Conservation (phyloP, 1,140 invertebrate species). For the Zaprionus africanus region DNA sequence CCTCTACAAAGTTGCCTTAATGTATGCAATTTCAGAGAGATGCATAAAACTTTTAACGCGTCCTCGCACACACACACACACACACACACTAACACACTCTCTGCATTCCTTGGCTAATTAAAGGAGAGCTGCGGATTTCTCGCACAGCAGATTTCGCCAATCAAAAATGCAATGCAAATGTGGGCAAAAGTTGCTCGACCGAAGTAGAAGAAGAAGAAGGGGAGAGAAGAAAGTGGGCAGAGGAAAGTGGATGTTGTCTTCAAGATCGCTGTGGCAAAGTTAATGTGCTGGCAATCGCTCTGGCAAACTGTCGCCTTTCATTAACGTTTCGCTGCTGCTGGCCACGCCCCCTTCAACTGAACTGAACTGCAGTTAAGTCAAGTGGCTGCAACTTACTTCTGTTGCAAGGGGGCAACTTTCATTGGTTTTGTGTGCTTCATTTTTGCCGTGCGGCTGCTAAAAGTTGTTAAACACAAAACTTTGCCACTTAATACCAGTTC, state of each 20-base stretch:
- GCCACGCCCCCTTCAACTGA: constrained; percentile 9
- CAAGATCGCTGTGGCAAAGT: constrained; percentile 22
- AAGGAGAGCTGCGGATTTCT: constrained; percentile 34
- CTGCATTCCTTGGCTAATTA: constrained; percentile 69
- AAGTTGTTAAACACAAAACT: constrained; percentile 83
- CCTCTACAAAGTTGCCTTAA: constrained; percentile 58
- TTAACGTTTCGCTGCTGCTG: constrained; percentile 32
- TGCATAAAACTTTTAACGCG: constrained; percentile 62
- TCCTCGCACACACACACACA: not conserved
- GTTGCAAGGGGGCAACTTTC: constrained; percentile 55
- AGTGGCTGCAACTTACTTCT: constrained; percentile 69
- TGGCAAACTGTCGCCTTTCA: constrained; percentile 51
- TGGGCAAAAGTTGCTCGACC: constrained; percentile 15
- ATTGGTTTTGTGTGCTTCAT: constrained; percentile 63
- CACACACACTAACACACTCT: not conserved
- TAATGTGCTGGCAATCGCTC: constrained; percentile 56
- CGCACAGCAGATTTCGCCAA: constrained; percentile 55
- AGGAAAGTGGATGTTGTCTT: constrained; percentile 26
- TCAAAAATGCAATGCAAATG: constrained; percentile 58
- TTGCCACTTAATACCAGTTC: constrained; percentile 82
- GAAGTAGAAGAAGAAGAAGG: not conserved
- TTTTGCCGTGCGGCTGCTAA: constrained; percentile 73
- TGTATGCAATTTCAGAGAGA: constrained; percentile 65
- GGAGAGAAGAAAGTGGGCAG: constrained; percentile 23
- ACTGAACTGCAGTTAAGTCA: constrained; percentile 68